Base-by-base conservation (phyloP, 2,888 invertebrate genomes). In the Megalurothrips usitatus region DNA sequence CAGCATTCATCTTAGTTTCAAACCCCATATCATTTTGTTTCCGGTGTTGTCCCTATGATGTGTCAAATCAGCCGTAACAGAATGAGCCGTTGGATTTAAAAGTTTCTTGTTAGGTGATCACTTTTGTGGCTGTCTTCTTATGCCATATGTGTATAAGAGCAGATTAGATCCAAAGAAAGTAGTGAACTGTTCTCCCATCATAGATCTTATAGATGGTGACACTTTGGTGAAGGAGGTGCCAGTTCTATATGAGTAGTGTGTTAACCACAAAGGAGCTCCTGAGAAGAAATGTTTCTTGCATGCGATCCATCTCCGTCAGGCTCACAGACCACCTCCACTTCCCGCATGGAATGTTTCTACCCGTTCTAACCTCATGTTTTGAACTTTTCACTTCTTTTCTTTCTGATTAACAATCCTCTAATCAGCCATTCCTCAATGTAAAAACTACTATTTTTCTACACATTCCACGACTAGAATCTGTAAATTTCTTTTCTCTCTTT, bases 401-500 rank as follows among this genome's bases (percentile, higher is more conserved):
- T 75, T 75, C 68, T 75, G 26, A 75, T 75, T 75, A 75, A 75
- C 68, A 75, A 75, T n/a, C 68, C 26, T 26, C n/a, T 26, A 75
- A 75, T 75, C 26, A 75, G 23, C 68, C 68, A 75, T 75, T 75
- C 68, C 68, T 23, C 23, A 75, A 58, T 19, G 68, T 58, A 58
- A 58, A n/a, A 58, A 17, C 52, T 52, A n/a, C n/a, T n/a, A n/a
- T n/a, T n/a, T n/a, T n/a, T n/a, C n/a, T 43, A 2, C 34, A 43
- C 34, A 43, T 43, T 43, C 34, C 34, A 6, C 6, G 34, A 6
- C 6, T 43, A 43, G 34, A 2, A 43, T 43, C 6, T 43, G 34
- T 43, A 43, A 43, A 43, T 4, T 43, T 43, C 34, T 43, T 43
- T 43, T 43, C n/a, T n/a, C n/a, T 43, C 34, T 43, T 43, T 2